phyloP scores from a whole-genome alignment of 2,113 vertebrate genomes.

The Daphoenositta chrysoptera region DNA sequence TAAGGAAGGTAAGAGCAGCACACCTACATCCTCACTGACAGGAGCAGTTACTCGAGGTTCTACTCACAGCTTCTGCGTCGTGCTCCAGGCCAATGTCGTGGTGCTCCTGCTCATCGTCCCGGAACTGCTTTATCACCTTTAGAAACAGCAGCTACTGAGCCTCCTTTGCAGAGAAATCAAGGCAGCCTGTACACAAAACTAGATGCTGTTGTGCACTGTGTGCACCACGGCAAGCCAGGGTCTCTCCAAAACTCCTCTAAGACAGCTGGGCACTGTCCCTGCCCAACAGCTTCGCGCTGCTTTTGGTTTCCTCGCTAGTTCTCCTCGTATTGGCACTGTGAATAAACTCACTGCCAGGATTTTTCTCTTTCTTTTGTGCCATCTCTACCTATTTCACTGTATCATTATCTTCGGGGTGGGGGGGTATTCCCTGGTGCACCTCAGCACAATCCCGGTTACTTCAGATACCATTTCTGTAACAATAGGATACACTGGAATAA shows the following conservation, averaged over 20 bases:
- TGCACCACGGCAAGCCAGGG: neutral
- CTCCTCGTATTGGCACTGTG: neutral
- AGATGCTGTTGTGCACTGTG: accelerated
- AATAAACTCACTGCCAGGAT: neutral
- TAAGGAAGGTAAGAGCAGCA: neutral
- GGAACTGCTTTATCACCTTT: constrained; percentile 89
- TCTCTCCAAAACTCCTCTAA: neutral
- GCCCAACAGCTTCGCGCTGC: neutral
- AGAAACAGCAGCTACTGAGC: neutral
- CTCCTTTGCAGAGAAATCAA: neutral
- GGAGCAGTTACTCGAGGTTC: accelerated
- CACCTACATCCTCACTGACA: neutral
- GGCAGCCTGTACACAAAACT: neutral
- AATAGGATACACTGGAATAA: neutral
- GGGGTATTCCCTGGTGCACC: neutral
- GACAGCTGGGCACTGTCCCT: neutral
- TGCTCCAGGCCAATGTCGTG: constrained; percentile 89
- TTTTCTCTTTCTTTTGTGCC: neutral
- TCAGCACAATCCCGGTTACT: neutral
- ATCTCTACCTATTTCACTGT: neutral
- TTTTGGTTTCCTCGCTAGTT: accelerated
- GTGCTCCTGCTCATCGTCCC: constrained; percentile 94
- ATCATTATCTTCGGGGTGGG: neutral
- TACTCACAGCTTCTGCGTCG: constrained; percentile 84
- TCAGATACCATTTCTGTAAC: neutral